phyloP scores from a whole-genome alignment of 2,113 vertebrate genomes.

The Peromyscus leucopus region DNA sequence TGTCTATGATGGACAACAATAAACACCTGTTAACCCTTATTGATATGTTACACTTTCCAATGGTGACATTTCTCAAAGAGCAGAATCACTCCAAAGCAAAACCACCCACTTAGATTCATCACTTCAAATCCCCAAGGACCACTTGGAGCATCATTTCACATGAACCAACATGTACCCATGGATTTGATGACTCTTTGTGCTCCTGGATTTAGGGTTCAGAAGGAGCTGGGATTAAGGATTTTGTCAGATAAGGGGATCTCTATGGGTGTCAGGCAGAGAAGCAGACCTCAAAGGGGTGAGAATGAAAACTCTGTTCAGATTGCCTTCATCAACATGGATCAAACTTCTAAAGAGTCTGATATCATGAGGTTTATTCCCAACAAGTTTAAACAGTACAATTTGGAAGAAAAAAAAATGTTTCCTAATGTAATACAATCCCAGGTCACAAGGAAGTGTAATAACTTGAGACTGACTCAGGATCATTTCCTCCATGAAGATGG shows the following conservation, averaged over 20 bases:
- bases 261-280: not conserved
- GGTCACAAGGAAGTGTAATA: not conserved
- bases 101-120: not conserved
- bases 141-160: not conserved
- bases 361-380: not conserved
- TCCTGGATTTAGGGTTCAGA: not conserved
- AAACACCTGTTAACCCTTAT: conserved; percentile 25
- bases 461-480: too few relatives aligned
- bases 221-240: not conserved
- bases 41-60: not conserved
- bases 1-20: not conserved
- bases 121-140: not conserved
- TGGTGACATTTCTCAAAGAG: conserved; percentile 16
- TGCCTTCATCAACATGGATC: too few relatives aligned
- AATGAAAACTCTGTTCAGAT: not conserved
- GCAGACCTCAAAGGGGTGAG: not conserved
- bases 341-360: not conserved
- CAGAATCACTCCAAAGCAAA: not conserved
- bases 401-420: not conserved
- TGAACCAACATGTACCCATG: not conserved
- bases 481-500: not conserved
- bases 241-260: too few relatives aligned
- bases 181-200: not conserved
- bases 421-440: not conserved
- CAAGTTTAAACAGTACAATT: not conserved